Conservation (phyloP, 2,888 invertebrate genomes). For the Fragum whitleyi region DNA sequence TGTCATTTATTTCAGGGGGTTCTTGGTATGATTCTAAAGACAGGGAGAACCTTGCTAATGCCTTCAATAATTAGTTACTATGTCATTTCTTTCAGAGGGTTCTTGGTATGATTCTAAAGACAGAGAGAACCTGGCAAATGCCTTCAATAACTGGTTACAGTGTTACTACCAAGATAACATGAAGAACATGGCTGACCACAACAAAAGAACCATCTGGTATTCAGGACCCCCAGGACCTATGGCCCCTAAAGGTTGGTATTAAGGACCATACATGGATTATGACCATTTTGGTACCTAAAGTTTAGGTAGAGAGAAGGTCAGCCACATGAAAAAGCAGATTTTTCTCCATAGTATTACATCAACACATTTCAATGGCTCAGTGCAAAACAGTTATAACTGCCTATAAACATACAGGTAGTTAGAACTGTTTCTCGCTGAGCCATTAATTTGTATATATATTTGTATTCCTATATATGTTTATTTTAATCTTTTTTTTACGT, state of each 20-base stretch:
- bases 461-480: no score
- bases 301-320: no score
- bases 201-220: constrained; percentile 84
- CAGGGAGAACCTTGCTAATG: constrained; percentile 65
- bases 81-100: constrained; percentile 64
- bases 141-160: constrained; percentile 82
- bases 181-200: constrained; percentile 82
- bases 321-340: no score
- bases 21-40: constrained; percentile 76
- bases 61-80: constrained; percentile 82
- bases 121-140: constrained; percentile 66
- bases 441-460: no score
- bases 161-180: constrained; percentile 83
- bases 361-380: no score
- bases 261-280: not conserved
- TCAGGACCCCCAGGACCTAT: constrained; percentile 80
- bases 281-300: not conserved
- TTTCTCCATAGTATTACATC: no score
- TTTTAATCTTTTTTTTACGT: no score
- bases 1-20: constrained; percentile 64
- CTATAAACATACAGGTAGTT: no score
- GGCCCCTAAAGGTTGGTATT: constrained; percentile 76
- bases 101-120: constrained; percentile 76
- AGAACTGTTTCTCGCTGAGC: no score
- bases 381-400: no score